These are phyloP conservation scores for Hyppa rectilinea DNA, from an alignment of 2,888 invertebrate genomes.

Conservation along the genomic window DNA sequence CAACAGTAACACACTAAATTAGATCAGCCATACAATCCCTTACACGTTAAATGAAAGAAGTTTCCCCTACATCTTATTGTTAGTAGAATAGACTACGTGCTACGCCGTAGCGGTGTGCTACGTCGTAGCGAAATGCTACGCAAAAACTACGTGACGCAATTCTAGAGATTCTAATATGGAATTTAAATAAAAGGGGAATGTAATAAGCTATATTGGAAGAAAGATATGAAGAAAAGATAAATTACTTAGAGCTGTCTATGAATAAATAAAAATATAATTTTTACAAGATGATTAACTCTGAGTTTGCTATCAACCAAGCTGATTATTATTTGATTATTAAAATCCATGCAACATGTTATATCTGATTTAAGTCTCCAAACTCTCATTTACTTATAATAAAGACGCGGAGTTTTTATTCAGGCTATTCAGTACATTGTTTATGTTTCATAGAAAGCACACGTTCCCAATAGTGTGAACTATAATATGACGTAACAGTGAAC, in stretches of 20 bases:
- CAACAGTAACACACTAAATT: not conserved
- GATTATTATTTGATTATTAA: too few relatives aligned
- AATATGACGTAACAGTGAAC: constrained; percentile 54
- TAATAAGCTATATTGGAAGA: constrained; percentile 14
- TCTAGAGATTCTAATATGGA: constrained; percentile 9
- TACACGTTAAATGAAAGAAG: constrained; percentile 70
- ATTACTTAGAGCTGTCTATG: not conserved
- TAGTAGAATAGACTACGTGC: constrained; percentile 64
- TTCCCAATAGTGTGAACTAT: constrained; percentile 30
- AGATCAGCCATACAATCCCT: constrained; percentile 16
- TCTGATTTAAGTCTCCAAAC: too few relatives aligned
- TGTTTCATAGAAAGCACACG: constrained; percentile 2
- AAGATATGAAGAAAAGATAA: not conserved
- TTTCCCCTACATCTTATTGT: constrained; percentile 68
- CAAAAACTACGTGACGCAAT: constrained; percentile 38
- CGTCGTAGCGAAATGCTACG: constrained; percentile 63
- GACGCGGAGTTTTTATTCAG: too few relatives aligned
- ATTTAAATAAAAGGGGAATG: constrained; percentile 27
- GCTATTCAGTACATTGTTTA: too few relatives aligned
- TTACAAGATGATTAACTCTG: not conserved
- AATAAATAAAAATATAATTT: not conserved
- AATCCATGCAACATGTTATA: too few relatives aligned
- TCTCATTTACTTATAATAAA: too few relatives aligned
- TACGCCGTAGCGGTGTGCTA: constrained; percentile 63
- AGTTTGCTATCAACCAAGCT: not conserved